Evolutionary conservation across 2,113 vertebrate species (phyloP), one percentile per base, ranked within the genome.

Genomic region (Mus pahari): DNA sequence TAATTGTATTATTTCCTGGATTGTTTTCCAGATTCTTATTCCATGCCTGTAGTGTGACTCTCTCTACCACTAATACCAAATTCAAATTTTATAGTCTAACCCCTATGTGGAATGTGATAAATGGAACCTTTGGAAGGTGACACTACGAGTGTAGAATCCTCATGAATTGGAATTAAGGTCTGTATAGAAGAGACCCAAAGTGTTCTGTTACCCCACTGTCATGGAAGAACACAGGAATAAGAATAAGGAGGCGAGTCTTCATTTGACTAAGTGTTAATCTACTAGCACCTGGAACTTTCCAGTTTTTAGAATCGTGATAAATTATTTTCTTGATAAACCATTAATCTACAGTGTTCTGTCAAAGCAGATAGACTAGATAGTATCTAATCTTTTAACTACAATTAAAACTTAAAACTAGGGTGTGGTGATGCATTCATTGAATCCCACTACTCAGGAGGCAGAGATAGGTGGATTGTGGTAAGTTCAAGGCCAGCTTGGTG

Each of bases 371-470:
- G 22, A 55, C 48, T 5, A 36, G 33, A 58, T 39, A 74, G 10
- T 22, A 31, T 42, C 68, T 86, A 19, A 79, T 71, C 36, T 64
- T 73, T 83, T 90, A 94, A 84, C 31, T 89, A 91, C 94, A 93
- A 71, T 87, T 77, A 87, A 93, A 94, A 94, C 62, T 50, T 50
- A 66, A 96, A 83, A 74, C n/a, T 83, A 39, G n/a, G 12, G 36
- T 26, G 10, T 8, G 79, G 22, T 82, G 36, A 36, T 60, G 22
- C 6, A 60, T 7, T 60, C 79, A 7, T 82, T 82, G 20, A 26
- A 7, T 82, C 36, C 33, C 16, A 19, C 45, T 8, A 48, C 45
- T 78, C 14, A 13, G 24, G 75, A 77, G 26, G 7, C 7, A 50
- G n/a, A n/a, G n/a, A n/a, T n/a, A n/a, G n/a, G n/a, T n/a, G n/a